Base-by-base conservation (phyloP, 2,888 invertebrate species). In the Zonitis immaculata region DNA sequence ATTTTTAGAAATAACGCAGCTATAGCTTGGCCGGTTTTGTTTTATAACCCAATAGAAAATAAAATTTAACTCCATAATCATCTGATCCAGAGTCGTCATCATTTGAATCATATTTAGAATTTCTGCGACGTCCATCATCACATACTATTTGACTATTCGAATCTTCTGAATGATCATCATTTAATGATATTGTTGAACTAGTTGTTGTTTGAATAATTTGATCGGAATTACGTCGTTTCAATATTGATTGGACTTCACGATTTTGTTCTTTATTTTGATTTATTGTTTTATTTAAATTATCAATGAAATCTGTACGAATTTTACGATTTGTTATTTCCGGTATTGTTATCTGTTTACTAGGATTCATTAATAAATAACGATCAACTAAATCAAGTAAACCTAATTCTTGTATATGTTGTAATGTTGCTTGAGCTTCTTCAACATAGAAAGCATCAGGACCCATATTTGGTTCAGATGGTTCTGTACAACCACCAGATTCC, bases 371-470 rank as follows among this genome's bases (percentile, higher is more conserved):
- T 56, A 87, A 79, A 84, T 87, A 87, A 8, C 84, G 80, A 35
- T 82, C 81, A 8, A 89, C 82, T 47, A 90, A 77, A 60, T 84
- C 84, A 56, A 88, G 82, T 16, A 91, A 79, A 3, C 90, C 90
- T 11, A 90, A 83, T 60, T 88, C 87, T 64, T 86, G 85, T 0
- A 91, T 77, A 60, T 90, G 83, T 46, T 87, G 85, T 3, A 95
- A 73, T 1, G 93, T 93, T 57, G 91, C 90, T 72, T 91, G 89
- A 47, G 89, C 93, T 74, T 95, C 94, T 76, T 94, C 92, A 0
- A 95, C 89, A 66, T 92, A 91, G 74, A 92, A 89, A 1, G 88
- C 84, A 54, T 91, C 88, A 0, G 91, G 91, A 0, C 86, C 84
- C 28, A 82, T 80, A 43, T 80, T 76, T 14, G 82, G 83, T 35